Evolutionary conservation across 2,888 invertebrate genomes (phyloP), one percentile per base, ranked within the genome.

Genomic region (Anthoptus insignis): DNA sequence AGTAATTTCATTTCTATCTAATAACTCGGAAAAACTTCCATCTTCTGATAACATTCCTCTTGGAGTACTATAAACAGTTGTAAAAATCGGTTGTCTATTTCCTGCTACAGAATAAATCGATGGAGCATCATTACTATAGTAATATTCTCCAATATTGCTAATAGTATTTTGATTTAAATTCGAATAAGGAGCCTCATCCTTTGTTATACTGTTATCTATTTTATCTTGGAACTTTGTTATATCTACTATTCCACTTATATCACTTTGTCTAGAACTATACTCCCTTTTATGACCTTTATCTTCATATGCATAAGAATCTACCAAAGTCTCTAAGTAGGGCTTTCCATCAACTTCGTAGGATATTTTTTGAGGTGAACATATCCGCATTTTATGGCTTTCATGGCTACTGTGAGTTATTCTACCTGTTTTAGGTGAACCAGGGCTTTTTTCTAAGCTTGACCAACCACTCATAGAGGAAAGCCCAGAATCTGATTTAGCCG

Each of bases 381-480:
- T 83, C 77, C 88, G 87, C 59, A 86, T 81, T 84, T 91, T 92
- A 77, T 91, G 89, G 65, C 83, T 75, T 68, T 93, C 93, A 64
- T 91, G 91, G 66, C 82, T 80, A 63, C 79, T 78, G 69, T 92
- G 92, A 22, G 81, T 75, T 24, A 86, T 79, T 80, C 90, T 86
- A 27, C 88, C 91, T 21, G 93, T 95, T 83, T 96, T 96, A 0
- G 97, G 97, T 0, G 97, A 97, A 24, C 96, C 96, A 3, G 97
- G 97, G 32, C 97, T 97, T 88, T 97, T 97, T 84, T 97, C 97
- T 77, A 97, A 89, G 80, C 97, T 97, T 11, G 97, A 97, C 95
- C 97, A 97, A 4, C 97, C 97, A 79, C 97, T 97, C 96, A 97
- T 96, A 6, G 97, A 97, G 0, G 97, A 97, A 57, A 98, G 88